phyloP scores from a whole-genome alignment of 2,113 vertebrate species.

The Dendrocopos noguchii region DNA sequence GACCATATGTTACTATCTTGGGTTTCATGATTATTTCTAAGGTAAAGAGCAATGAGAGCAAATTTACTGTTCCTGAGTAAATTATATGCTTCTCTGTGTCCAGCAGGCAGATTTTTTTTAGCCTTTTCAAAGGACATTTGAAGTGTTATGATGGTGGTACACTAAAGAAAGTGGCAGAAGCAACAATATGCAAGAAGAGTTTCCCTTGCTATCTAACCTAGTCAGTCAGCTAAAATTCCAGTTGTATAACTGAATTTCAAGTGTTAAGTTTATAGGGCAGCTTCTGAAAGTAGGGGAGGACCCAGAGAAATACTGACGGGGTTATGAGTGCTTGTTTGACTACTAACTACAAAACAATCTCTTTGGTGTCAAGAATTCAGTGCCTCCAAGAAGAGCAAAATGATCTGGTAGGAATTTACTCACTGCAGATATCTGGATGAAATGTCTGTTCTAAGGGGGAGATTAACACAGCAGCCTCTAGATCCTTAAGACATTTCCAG shows the following conservation, averaged over 20 bases:
- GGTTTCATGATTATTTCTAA: constrained; percentile 9
- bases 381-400: background rate
- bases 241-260: background rate
- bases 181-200: background rate
- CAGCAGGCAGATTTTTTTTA: background rate
- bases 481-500: constrained; percentile 19
- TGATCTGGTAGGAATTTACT: constrained; percentile 8
- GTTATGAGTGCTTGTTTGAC: background rate
- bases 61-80: background rate
- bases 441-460: constrained; percentile 22
- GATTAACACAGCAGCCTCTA: constrained; percentile 13
- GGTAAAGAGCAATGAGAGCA: background rate
- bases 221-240: background rate
- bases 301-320: background rate
- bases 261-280: background rate
- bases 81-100: background rate
- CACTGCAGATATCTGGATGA: background rate
- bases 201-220: background rate
- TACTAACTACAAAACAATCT: background rate
- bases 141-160: background rate
- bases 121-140: background rate
- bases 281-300: background rate
- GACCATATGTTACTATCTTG: background rate
- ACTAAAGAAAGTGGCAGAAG: background rate
- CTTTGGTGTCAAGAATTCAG: background rate